A percentile compares a stretch with the other conserved stretches of the same genome.
Conservation (phyloP, 2,888 invertebrate genomes). For the Phortica okadai region DNA sequence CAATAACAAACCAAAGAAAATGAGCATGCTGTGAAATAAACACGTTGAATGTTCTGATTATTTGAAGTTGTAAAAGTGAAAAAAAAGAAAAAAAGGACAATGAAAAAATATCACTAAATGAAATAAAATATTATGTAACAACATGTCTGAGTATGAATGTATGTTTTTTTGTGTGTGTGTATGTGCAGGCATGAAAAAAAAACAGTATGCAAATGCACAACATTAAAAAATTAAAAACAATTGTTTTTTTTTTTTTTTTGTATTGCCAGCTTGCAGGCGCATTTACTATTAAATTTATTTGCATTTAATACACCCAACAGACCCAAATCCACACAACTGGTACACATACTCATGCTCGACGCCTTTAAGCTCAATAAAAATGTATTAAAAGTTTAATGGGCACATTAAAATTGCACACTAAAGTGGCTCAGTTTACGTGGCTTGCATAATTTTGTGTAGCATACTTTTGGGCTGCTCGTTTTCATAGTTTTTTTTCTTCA, state of each 20-base stretch:
- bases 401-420: slow-evolving; percentile 15
- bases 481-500: neutral
- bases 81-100: neutral
- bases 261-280: slow-evolving; percentile 39
- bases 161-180: slow-evolving; percentile 8
- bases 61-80: slow-evolving; percentile 44
- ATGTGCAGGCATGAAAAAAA: slow-evolving; percentile 28
- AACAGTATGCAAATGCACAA: slow-evolving; percentile 29
- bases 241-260: slow-evolving; percentile 37
- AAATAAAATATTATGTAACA: slow-evolving; percentile 25
- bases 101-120: neutral
- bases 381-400: slow-evolving; percentile 52
- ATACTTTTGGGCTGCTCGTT: neutral
- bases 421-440: slow-evolving; percentile 26
- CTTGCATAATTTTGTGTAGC: slow-evolving; percentile 33
- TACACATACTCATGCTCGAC: neutral
- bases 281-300: slow-evolving; percentile 57
- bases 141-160: neutral
- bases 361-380: slow-evolving; percentile 26
- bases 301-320: slow-evolving; percentile 51
- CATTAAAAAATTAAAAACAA: slow-evolving; percentile 51
- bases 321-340: slow-evolving; percentile 44
- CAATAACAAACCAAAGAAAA: neutral
- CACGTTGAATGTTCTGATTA: slow-evolving; percentile 62
- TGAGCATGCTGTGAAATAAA: slow-evolving; percentile 31